Percentiles rank a stretch among this genome's conserved stretches.
These are phyloP conservation scores for Arenaria interpres DNA, from an alignment of 2,113 vertebrate species.

Conservation along the genomic window DNA sequence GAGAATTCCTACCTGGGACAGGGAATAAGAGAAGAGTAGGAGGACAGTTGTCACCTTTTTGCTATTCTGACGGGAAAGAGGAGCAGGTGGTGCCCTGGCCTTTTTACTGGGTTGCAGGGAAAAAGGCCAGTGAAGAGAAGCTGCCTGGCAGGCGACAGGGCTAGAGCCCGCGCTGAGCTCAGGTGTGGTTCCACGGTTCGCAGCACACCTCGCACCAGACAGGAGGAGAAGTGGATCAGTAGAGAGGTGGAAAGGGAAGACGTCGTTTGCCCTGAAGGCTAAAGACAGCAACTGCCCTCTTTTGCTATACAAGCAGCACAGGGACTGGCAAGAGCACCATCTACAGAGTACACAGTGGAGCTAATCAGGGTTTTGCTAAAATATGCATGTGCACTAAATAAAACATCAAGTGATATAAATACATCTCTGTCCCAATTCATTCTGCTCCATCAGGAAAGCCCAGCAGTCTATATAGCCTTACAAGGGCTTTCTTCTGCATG, in stretches of 20 bases:
- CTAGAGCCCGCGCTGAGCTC: neutral
- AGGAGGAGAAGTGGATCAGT: neutral
- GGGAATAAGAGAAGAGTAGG: neutral
- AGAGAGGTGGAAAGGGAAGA: neutral
- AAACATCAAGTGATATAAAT: constrained; percentile 29
- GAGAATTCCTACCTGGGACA: neutral
- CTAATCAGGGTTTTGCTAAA: neutral
- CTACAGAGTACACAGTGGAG: neutral
- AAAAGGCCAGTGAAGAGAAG: neutral
- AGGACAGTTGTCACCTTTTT: neutral
- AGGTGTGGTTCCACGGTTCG: neutral
- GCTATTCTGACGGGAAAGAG: neutral
- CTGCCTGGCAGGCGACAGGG: neutral
- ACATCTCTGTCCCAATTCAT: neutral
- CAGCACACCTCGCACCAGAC: neutral
- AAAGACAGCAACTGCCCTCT: neutral
- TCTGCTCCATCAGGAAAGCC: neutral
- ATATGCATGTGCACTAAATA: constrained; percentile 49
- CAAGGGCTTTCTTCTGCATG: neutral
- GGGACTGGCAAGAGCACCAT: neutral
- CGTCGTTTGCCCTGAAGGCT: neutral
- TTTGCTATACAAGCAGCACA: neutral
- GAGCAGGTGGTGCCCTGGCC: neutral
- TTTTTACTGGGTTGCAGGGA: neutral
- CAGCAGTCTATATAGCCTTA: neutral